phyloP scores from a whole-genome alignment of 2,113 vertebrate genomes.

The Oenanthe melanoleuca region DNA sequence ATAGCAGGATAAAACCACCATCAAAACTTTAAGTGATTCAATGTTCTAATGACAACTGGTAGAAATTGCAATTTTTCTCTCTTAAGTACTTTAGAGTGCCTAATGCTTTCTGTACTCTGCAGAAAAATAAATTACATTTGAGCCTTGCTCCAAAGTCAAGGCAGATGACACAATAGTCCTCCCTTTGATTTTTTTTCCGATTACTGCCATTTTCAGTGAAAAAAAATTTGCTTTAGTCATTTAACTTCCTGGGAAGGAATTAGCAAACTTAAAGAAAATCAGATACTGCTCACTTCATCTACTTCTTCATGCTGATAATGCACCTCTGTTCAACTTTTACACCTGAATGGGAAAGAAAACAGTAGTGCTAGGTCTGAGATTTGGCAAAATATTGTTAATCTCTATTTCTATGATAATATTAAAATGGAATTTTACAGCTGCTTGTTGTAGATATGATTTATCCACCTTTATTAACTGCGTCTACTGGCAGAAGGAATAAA shows the following conservation, averaged over 20 bases:
- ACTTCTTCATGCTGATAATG: neutral
- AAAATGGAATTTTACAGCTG: neutral
- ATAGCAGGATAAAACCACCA: constrained; percentile 20
- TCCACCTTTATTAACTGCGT: neutral
- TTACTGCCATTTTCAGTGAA: constrained; percentile 1
- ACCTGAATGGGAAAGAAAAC: neutral
- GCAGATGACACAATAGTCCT: constrained; percentile 21
- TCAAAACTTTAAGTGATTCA: constrained; percentile 8
- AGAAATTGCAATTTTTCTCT: constrained; percentile 39
- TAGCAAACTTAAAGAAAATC: constrained; percentile 34
- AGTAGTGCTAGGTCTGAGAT: neutral
- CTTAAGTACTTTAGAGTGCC: constrained; percentile 49
- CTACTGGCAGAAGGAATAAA: neutral
- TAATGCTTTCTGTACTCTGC: constrained; percentile 53
- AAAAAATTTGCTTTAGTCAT: constrained; percentile 19
- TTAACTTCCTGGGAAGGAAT: constrained; percentile 32
- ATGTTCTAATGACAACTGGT: constrained; percentile 48
- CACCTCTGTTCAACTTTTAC: neutral
- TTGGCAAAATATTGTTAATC: neutral
- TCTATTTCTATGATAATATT: neutral
- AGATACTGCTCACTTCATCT: neutral
- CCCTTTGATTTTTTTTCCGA: neutral
- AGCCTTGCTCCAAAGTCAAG: constrained; percentile 17
- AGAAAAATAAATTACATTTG: constrained; percentile 27
- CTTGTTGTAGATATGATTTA: neutral